Evolutionary conservation across 1,140 invertebrate species (phyloP).

Genomic region (Drosophila truncata): DNA sequence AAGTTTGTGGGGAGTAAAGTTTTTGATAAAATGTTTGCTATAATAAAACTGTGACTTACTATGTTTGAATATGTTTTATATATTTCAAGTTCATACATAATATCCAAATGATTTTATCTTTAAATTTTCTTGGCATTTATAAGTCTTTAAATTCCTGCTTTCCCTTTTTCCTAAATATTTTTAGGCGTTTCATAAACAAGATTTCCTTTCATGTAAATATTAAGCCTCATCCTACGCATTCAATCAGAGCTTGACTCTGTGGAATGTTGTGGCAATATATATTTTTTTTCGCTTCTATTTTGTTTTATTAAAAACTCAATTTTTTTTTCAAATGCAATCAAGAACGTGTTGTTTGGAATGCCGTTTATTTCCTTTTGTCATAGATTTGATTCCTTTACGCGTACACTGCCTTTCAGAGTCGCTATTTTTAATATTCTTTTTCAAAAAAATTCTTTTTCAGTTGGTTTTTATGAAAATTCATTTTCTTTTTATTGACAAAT

Average conservation of each 20-base stretch:
- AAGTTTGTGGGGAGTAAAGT: not conserved
- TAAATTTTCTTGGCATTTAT: not conserved
- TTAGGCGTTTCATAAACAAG: not conserved
- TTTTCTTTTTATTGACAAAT: conserved; percentile 60
- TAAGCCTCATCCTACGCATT: not conserved
- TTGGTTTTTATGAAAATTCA: conserved; percentile 37
- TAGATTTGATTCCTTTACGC: conserved; percentile 50
- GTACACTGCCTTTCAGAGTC: conserved; percentile 34
- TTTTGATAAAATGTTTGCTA: not conserved
- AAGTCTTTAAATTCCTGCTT: not conserved
- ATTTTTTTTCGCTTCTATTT: conserved; percentile 12
- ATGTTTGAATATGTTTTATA: not conserved
- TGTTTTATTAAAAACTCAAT: conserved; percentile 18
- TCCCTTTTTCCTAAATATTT: not conserved
- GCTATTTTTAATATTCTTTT: conserved; percentile 36
- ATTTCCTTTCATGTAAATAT: conserved; percentile 17
- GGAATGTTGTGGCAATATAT: conserved; percentile 32
- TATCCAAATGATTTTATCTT: too few species aligned
- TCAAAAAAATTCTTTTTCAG: conserved; percentile 12
- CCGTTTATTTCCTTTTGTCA: conserved; percentile 38
- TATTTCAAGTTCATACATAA: not conserved
- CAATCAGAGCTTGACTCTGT: not conserved
- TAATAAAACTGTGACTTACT: too few species aligned
- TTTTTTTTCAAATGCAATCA: conserved; percentile 64
- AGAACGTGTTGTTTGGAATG: conserved; percentile 27